Conservation (phyloP, 2,888 invertebrate species). For the Enchytraeus crypticus region DNA sequence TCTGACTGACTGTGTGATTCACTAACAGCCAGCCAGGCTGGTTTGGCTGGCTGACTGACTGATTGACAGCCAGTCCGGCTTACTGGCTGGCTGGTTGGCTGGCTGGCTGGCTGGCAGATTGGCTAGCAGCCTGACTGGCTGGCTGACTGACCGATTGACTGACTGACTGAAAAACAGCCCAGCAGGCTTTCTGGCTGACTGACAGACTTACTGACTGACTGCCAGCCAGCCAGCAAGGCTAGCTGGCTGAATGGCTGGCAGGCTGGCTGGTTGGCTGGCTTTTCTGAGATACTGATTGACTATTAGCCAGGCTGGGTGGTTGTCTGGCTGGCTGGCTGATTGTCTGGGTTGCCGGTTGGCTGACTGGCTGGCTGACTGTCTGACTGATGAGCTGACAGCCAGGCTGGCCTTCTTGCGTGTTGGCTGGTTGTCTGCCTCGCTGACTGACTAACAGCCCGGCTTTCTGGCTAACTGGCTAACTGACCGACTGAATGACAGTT, state of each 20-base stretch:
- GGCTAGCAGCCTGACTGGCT: no score
- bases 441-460: neutral
- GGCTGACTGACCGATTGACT: no score
- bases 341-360: neutral
- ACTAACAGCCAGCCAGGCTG: no score
- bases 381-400: neutral
- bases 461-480: no score
- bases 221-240: neutral
- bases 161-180: no score
- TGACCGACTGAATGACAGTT: no score
- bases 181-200: neutral
- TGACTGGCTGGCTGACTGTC: neutral
- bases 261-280: neutral
- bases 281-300: neutral
- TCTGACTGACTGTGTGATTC: no score
- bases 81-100: no score
- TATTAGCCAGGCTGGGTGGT: neutral
- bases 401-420: neutral
- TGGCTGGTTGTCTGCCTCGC: neutral
- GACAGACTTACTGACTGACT: neutral
- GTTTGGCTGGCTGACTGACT: no score
- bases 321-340: neutral
- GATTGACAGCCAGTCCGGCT: no score
- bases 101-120: no score
- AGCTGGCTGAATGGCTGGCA: neutral